These are phyloP conservation scores for Anagyrus pseudococci DNA, from an alignment of 2,888 invertebrate species.

Conservation along the genomic window DNA sequence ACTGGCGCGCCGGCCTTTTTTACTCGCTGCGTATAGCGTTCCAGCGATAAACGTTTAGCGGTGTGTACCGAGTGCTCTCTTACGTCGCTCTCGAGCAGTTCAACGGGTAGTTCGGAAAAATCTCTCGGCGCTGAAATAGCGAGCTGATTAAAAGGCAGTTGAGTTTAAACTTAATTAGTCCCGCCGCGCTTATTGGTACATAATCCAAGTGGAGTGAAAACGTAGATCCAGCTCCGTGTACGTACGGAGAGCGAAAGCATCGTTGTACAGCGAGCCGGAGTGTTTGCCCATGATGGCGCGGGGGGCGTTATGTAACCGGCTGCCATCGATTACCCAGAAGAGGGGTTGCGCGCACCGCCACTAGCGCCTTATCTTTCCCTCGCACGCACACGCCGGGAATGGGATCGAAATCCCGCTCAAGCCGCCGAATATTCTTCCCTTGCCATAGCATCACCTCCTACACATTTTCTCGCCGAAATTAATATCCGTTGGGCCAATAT, in stretches of 20 bases:
- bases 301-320: constrained; percentile 43
- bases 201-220: neutral
- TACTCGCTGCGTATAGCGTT: no score
- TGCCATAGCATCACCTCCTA: constrained; percentile 58
- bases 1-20: no score
- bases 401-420: constrained; percentile 50
- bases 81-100: no score
- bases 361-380: constrained; percentile 58
- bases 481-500: constrained; percentile 59
- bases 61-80: no score
- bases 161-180: no score
- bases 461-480: constrained; percentile 57
- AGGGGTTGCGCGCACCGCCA: constrained; percentile 41
- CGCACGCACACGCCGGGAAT: constrained; percentile 50
- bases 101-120: no score
- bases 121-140: no score
- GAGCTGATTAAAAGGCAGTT: no score
- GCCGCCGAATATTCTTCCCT: constrained; percentile 32
- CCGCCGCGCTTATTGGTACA: no score
- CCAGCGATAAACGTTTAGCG: no score
- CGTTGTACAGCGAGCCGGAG: neutral
- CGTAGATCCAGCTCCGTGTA: constrained; percentile 4
- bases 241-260: neutral
- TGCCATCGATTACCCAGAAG: constrained; percentile 53
- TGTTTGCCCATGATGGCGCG: constrained; percentile 24